A percentile compares a stretch with the other conserved stretches of the same genome.
Evolutionary conservation across 1,140 invertebrate genomes (phyloP).

Genomic region (roundworm (Caenorhabditis elegans)): WBcel235 BX284602.5:8169001-8169500

Average conservation of each 20-base stretch:
- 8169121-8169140: background rate
- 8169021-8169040: background rate
- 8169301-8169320: no score
- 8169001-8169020: constrained; percentile 1
- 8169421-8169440: background rate
- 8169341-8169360: constrained; percentile 19
- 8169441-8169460: constrained; percentile 14
- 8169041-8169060: background rate
- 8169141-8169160: background rate
- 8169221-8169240: background rate
- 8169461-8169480: background rate
- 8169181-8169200: constrained; percentile 6
- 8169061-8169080: constrained; percentile 2
- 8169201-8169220: background rate
- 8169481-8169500: background rate
- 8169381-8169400: background rate
- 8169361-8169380: background rate
- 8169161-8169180: background rate
- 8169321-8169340: background rate
- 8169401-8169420: background rate
- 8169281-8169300: no score
- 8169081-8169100: background rate
- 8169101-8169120: background rate
- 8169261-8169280: no score
- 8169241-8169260: no score